phyloP scores from a whole-genome alignment of 2,113 vertebrate genomes.

The Athene noctua region DNA sequence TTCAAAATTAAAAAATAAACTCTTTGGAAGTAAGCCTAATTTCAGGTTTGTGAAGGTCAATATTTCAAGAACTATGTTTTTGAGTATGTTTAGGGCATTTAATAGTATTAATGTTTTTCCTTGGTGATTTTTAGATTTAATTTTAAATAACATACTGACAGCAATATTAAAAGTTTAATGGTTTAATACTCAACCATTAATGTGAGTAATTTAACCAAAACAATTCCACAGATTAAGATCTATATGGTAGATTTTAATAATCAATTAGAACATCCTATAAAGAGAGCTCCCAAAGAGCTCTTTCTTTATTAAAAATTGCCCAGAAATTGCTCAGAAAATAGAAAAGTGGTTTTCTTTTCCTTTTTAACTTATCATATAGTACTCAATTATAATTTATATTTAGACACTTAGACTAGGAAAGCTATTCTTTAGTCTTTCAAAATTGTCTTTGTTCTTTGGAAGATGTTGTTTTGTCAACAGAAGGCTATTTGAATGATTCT shows the following conservation, averaged over 20 bases:
- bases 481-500: neutral
- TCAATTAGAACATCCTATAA: neutral
- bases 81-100: neutral
- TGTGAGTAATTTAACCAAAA: neutral
- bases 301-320: neutral
- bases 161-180: neutral
- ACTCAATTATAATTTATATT: neutral
- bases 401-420: neutral
- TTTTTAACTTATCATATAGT: neutral
- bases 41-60: neutral
- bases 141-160: neutral
- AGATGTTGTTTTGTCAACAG: neutral
- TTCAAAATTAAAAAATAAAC: neutral
- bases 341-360: neutral
- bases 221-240: neutral
- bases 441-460: neutral
- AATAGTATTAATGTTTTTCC: neutral
- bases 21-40: neutral
- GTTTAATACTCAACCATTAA: neutral
- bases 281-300: neutral
- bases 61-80: neutral
- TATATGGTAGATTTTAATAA: neutral
- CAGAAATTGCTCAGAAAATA: neutral
- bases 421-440: neutral
- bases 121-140: neutral